Base-by-base conservation (phyloP, 2,797 vertebrate genomes). In the Hipposideros larvatus region DNA sequence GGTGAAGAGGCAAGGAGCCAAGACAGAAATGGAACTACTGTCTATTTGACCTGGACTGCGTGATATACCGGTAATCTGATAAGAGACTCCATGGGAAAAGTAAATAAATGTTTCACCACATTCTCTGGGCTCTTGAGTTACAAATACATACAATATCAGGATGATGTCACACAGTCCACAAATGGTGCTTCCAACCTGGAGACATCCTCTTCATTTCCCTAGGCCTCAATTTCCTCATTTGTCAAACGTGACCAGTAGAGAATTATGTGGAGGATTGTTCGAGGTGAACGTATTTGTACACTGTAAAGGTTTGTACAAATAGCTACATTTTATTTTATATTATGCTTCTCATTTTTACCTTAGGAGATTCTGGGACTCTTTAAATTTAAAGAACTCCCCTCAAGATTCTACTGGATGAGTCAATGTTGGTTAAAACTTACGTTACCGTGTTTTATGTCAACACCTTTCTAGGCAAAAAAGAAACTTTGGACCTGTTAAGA, bases 331-430 rank as follows among this genome's bases (percentile, higher is more conserved):
- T 79, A 53, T 65, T 92, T 59, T 79, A 41, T 77, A 19, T 80
- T 91, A 59, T 74, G 14, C 61, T 84, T 95, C 26, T 82, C 34
- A 66, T 51, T 78, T 94, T 92, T 79, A 94, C 61, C 26, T 91
- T 88, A 74, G 46, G 55, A 87, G 28, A 87, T 83, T 87, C 74
- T 78, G 37, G 28, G 63, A 84, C 55, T 94, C 31, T 63, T 51
- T 28, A 43, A 78, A 82, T 70, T 70, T 91, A 80, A 90, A 84
- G 61, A 78, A 85, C 31, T 84, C 61, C 19, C 26, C 46, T 90
- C 41, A 78, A 82, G 34, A 48, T 82, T 59, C 53, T 83, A 10
- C 37, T 74, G 87, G 41, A 70, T 87, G 66, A 61, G 26, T 94
- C 51, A 63, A 18, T 87, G 4, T 61, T 48, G n/a, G n/a, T 66